Evolutionary conservation across 2,888 invertebrate species (phyloP).

Genomic region (Carterocephalus palaemon): DNA sequence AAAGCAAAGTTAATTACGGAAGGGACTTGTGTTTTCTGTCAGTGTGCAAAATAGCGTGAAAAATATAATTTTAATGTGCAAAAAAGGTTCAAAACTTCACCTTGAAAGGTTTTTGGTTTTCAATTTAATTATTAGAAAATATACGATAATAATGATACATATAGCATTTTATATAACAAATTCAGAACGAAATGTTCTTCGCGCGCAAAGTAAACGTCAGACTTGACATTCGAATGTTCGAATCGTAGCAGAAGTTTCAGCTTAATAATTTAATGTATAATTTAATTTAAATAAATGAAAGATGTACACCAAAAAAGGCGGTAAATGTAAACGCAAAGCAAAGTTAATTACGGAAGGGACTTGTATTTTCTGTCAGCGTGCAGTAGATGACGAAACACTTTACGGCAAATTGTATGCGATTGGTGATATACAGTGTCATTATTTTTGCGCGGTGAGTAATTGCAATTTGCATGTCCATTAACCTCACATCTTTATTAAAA

Average conservation of each 20-base stretch:
- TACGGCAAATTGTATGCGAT: constrained; percentile 79
- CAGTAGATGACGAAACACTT: constrained; percentile 72
- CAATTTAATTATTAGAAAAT: no score
- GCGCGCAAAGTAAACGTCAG: no score
- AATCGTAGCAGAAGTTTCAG: no score
- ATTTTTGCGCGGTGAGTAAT: constrained; percentile 85
- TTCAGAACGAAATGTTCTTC: no score
- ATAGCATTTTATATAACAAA: no score
- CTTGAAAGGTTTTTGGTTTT: no score
- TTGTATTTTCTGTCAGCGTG: constrained; percentile 76
- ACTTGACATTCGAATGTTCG: no score
- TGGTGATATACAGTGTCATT: constrained; percentile 81
- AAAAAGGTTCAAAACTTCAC: no score
- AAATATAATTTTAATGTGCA: no score
- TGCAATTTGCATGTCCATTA: constrained; percentile 2
- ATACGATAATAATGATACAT: no score
- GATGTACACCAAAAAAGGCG: constrained; percentile 35
- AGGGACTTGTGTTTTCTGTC: constrained; percentile 76
- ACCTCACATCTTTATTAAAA: no score
- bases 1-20: constrained; percentile 53
- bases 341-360: constrained; percentile 50
- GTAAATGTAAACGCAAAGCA: constrained; percentile 42
- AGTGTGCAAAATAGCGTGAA: no score
- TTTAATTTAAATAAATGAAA: constrained; percentile 1
- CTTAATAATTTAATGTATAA: not conserved